A percentile compares a stretch with the other conserved stretches of the same genome.
Evolutionary conservation across 2,797 vertebrate genomes (phyloP).

Genomic region (Gobio occitaniae): DNA sequence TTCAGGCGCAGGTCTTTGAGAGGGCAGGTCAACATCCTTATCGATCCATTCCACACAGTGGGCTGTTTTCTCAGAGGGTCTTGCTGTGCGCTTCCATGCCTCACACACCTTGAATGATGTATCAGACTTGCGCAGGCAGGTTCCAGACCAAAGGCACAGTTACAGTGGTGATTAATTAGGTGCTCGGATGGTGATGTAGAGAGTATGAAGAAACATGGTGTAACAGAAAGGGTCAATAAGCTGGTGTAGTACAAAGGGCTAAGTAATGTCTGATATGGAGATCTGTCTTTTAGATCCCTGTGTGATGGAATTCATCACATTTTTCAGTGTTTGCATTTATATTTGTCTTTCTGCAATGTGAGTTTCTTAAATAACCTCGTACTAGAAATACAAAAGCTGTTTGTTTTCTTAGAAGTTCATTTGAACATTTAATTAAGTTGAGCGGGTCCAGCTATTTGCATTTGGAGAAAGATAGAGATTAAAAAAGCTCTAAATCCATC

Average conservation of each 20-base stretch:
- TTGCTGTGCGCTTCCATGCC: constrained; percentile 73
- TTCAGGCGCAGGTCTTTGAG: constrained; percentile 56
- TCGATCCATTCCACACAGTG: constrained; percentile 81
- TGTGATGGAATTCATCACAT: not conserved
- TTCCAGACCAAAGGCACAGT: constrained; percentile 72
- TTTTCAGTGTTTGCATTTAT: not conserved
- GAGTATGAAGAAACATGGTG: constrained; percentile 67
- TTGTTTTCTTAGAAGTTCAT: constrained; percentile 34
- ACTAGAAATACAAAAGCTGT: constrained; percentile 15
- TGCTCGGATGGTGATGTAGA: constrained; percentile 68
- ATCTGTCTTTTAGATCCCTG: not conserved
- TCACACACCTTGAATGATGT: constrained; percentile 79
- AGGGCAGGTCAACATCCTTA: constrained; percentile 82
- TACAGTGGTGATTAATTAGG: constrained; percentile 77
- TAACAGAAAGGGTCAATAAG: constrained; percentile 72
- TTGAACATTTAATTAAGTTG: constrained; percentile 51
- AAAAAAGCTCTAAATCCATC: constrained; percentile 36
- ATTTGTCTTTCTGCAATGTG: not conserved
- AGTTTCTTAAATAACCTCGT: not conserved
- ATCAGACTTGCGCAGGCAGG: constrained; percentile 76
- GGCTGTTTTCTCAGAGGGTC: constrained; percentile 82
- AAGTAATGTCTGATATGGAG: constrained; percentile 42
- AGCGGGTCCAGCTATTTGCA: constrained; percentile 46
- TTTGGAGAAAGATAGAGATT: constrained; percentile 10
- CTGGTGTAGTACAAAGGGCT: constrained; percentile 59